Evolutionary conservation across 2,888 invertebrate species (phyloP).

Genomic region (Celastrina argiolus): DNA sequence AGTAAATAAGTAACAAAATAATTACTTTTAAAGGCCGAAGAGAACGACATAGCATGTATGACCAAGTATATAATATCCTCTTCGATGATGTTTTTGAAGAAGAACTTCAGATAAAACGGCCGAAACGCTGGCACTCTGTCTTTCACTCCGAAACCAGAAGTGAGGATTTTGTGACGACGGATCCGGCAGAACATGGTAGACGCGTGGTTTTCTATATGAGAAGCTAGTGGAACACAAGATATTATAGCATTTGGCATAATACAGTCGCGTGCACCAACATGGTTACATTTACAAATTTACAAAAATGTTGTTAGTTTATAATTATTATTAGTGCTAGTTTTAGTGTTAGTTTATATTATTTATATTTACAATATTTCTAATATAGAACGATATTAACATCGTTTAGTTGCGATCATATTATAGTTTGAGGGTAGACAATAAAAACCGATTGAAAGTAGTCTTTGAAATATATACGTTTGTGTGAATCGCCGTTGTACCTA

Average conservation of each 20-base stretch:
- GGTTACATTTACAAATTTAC: too few species aligned
- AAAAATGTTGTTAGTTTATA: too few species aligned
- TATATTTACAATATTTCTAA: too few species aligned
- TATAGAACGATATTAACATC: too few species aligned
- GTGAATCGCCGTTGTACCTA: too few species aligned
- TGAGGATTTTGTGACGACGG: slow-evolving; percentile 81
- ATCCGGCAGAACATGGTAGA: slow-evolving; percentile 69
- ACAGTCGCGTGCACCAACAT: too few species aligned
- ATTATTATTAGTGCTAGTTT: too few species aligned
- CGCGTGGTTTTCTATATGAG: slow-evolving; percentile 34
- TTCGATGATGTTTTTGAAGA: slow-evolving; percentile 80
- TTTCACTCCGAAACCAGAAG: slow-evolving; percentile 78
- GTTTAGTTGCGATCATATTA: too few species aligned
- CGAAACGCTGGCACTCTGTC: slow-evolving; percentile 79
- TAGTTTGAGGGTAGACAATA: too few species aligned
- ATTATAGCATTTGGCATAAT: neutral
- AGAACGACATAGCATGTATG: slow-evolving; percentile 84
- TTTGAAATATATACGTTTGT: too few species aligned
- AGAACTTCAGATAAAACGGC: slow-evolving; percentile 85
- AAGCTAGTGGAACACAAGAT: slow-evolving; percentile 32
- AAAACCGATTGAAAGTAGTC: too few species aligned
- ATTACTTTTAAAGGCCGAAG: slow-evolving; percentile 87
- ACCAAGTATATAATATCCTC: slow-evolving; percentile 79
- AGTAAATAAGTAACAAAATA: slow-evolving; percentile 28
- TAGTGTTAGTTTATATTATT: too few species aligned